A percentile compares a stretch with the other conserved stretches of the same genome.
These are phyloP conservation scores for Hycleus cichorii DNA, from an alignment of 1,140 invertebrate species.

Conservation along the genomic window DNA sequence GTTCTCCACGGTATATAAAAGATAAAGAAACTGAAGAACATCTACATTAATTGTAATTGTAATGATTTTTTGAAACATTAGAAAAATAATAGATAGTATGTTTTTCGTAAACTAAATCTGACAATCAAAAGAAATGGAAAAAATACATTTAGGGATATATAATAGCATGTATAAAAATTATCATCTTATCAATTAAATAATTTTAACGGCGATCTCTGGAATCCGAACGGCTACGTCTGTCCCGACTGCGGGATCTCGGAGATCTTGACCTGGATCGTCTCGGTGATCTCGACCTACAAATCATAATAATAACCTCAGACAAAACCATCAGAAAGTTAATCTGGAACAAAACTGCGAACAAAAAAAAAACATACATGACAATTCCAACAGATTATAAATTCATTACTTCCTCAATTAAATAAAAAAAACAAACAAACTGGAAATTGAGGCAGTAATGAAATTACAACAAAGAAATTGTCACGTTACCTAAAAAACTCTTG, in stretches of 20 bases:
- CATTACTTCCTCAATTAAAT: neutral
- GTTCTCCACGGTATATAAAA: no score
- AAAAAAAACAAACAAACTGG: neutral
- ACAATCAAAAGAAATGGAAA: neutral
- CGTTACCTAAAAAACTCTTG: no score
- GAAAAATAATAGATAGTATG: no score
- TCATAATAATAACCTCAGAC: neutral
- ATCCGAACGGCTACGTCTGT: slow-evolving; percentile 45
- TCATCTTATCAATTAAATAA: neutral
- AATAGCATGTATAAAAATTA: neutral
- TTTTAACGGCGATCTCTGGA: slow-evolving; percentile 47
- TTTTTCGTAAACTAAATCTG: neutral
- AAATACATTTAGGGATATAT: neutral
- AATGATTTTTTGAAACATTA: no score
- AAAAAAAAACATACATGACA: slow-evolving; percentile 1
- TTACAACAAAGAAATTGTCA: neutral
- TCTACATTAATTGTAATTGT: no score
- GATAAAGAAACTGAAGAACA: no score
- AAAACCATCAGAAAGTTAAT: slow-evolving; percentile 7
- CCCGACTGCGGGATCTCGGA: slow-evolving; percentile 45
- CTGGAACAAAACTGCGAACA: slow-evolving; percentile 4
- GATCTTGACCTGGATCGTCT: slow-evolving; percentile 42
- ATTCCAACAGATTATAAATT: slow-evolving; percentile 8
- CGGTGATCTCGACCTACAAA: slow-evolving; percentile 48
- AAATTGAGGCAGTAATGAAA: neutral